Conservation (phyloP, 1,140 invertebrate species). For the Philotrypesis tridentata region DNA sequence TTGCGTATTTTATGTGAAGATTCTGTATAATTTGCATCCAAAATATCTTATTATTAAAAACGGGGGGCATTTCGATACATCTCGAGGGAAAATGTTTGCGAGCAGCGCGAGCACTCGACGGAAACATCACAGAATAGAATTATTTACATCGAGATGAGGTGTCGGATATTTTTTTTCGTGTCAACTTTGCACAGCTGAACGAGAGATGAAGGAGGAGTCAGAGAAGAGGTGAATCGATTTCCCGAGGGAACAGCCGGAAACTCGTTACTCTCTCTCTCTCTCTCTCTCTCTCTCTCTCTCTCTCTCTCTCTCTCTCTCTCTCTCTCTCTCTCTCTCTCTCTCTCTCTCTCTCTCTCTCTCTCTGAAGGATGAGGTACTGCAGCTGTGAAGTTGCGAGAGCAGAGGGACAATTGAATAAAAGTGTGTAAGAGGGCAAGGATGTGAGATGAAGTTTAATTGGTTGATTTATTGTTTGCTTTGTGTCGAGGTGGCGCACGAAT, state of each 20-base stretch:
- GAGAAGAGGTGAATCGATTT: constrained; percentile 28
- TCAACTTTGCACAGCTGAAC: neutral
- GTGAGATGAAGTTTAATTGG: neutral
- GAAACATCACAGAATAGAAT: neutral
- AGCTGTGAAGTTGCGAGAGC: neutral
- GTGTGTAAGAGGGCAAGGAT: neutral
- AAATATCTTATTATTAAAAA: neutral
- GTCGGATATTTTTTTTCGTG: neutral
- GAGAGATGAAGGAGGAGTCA: neutral
- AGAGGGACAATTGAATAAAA: neutral
- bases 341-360: neutral
- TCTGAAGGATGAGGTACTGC: neutral
- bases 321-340: neutral
- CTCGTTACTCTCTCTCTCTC: constrained; percentile 23
- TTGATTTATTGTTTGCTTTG: neutral
- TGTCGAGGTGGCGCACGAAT: too few relatives aligned
- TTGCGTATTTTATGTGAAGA: too few relatives aligned
- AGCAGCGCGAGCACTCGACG: too few relatives aligned
- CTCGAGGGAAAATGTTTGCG: too few relatives aligned
- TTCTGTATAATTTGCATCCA: too few relatives aligned
- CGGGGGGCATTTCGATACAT: neutral
- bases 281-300: neutral
- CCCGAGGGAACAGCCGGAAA: constrained; percentile 28
- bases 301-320: neutral
- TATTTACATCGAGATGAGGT: neutral